These are phyloP conservation scores for Montipora cactus DNA, from an alignment of 64 coral and sea anemone species.

Conservation along the genomic window DNA sequence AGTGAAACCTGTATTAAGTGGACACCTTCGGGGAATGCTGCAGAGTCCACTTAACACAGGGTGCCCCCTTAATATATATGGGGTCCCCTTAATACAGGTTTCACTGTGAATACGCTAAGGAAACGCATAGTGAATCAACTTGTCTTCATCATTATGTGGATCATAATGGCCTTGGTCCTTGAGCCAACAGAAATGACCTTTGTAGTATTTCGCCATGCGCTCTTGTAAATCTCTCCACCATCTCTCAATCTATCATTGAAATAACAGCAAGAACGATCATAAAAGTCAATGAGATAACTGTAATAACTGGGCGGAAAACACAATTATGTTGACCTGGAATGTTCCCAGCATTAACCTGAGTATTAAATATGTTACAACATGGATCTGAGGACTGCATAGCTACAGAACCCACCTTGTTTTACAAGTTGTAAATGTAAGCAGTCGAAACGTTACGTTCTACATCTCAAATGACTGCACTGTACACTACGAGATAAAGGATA, in stretches of 20 bases:
- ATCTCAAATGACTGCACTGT: no score
- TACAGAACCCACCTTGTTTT: background rate
- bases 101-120: background rate
- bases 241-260: constrained; percentile 66
- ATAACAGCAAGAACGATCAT: background rate
- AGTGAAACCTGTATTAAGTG: no score
- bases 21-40: no score
- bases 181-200: constrained; percentile 74
- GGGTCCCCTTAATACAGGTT: no score
- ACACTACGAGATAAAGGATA: no score
- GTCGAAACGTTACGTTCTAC: no score
- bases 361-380: background rate
- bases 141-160: constrained; percentile 69
- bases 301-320: no score
- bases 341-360: background rate
- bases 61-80: no score
- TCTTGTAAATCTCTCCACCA: constrained; percentile 83
- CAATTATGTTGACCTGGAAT: background rate
- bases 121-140: background rate
- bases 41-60: no score
- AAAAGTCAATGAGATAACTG: no score
- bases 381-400: background rate
- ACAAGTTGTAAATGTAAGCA: no score
- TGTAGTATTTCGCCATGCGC: constrained; percentile 70
- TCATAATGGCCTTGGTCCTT: constrained; percentile 81